A percentile compares a stretch with the other conserved stretches of the same genome.
phyloP scores from a whole-genome alignment of 2,797 vertebrate species.

The Clamator glandarius region DNA sequence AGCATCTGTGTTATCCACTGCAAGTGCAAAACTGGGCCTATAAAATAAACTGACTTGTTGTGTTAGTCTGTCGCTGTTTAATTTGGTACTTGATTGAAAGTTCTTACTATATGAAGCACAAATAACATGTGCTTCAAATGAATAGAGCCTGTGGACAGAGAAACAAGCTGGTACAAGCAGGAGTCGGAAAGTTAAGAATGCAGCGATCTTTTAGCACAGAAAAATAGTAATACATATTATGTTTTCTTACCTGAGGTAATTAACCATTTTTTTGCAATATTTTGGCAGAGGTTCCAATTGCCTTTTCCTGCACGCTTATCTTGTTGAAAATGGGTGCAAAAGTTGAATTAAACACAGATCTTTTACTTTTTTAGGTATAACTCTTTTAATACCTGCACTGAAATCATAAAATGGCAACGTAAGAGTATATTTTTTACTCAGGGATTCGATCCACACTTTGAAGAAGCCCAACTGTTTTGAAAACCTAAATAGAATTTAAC shows the following conservation, averaged over 20 bases:
- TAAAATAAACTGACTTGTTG: not conserved
- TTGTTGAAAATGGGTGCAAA: not conserved
- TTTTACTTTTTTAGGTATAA: not conserved
- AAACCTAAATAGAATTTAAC: not conserved
- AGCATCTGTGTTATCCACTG: not conserved
- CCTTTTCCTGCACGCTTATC: fast-evolving
- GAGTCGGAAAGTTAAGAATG: slow-evolving; percentile 15
- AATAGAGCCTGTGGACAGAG: not conserved
- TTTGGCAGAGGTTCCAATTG: not conserved
- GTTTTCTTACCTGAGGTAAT: slow-evolving; percentile 7
- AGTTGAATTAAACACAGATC: not conserved
- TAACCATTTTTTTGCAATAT: not conserved
- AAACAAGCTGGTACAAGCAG: not conserved
- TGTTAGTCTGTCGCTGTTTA: not conserved
- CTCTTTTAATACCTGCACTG: not conserved
- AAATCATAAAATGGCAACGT: not conserved
- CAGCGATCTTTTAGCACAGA: not conserved
- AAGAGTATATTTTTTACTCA: not conserved
- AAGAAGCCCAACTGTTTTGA: not conserved
- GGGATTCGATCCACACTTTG: not conserved
- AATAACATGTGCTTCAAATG: not conserved
- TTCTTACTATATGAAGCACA: not conserved
- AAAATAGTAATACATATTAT: not conserved
- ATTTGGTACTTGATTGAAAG: not conserved
- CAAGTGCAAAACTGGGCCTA: not conserved